Conservation (phyloP, 2,797 vertebrate species). For the Acanthurus leucopareius region DNA sequence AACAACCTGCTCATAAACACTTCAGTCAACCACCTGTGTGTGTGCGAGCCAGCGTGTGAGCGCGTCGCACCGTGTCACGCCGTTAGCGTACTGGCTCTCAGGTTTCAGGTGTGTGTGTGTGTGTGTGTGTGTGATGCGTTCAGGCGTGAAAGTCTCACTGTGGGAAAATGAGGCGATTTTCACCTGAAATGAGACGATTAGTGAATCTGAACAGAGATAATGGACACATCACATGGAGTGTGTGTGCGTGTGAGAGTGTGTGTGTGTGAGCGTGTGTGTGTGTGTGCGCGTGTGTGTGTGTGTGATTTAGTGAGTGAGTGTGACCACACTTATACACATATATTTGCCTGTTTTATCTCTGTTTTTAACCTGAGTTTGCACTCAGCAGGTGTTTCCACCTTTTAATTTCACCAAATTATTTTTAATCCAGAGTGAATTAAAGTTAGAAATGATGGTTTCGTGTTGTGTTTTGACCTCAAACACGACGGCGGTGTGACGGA, state of each 20-base stretch:
- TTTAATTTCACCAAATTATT: not conserved
- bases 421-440: not conserved
- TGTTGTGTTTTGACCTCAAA: too few species aligned
- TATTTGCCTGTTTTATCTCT: not conserved
- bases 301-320: not conserved
- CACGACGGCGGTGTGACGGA: too few species aligned
- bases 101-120: slow-evolving; percentile 32
- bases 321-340: not conserved
- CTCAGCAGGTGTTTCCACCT: slow-evolving; percentile 6
- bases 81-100: slow-evolving; percentile 24
- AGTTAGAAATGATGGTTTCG: not conserved
- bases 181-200: slow-evolving; percentile 58
- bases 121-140: slow-evolving; percentile 34
- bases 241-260: slow-evolving; percentile 17
- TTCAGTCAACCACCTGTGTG: slow-evolving; percentile 36
- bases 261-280: slow-evolving; percentile 4
- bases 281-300: too few species aligned
- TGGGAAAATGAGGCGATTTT: slow-evolving; percentile 52
- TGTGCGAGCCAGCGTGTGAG: slow-evolving; percentile 19
- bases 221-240: slow-evolving; percentile 21
- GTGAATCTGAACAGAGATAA: slow-evolving; percentile 29
- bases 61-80: slow-evolving; percentile 12
- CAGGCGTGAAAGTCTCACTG: slow-evolving; percentile 58
- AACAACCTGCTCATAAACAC: slow-evolving; percentile 24
- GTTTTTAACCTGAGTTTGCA: not conserved